These are phyloP conservation scores for Eupithecia dodoneata DNA, from an alignment of 2,888 invertebrate species.

Conservation along the genomic window DNA sequence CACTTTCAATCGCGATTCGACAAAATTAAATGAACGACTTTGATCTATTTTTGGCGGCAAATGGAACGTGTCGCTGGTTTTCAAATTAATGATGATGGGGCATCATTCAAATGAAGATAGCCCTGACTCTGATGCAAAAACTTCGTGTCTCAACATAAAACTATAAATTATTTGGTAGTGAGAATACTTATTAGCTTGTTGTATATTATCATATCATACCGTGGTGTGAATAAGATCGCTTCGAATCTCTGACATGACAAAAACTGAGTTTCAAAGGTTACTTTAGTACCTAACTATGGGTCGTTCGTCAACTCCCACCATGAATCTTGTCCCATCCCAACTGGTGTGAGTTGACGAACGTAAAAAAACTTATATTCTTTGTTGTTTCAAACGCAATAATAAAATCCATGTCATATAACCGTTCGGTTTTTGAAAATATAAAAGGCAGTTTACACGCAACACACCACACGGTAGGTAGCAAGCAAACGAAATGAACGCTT, in stretches of 20 bases:
- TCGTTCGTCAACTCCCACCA: no score
- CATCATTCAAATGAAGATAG: constrained; percentile 5
- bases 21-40: constrained; percentile 62
- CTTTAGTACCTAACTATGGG: no score
- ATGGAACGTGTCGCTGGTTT: constrained; percentile 64
- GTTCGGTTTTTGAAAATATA: background rate
- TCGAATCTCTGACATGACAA: background rate
- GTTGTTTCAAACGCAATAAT: no score
- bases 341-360: no score
- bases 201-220: background rate
- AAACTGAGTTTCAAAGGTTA: background rate
- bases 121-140: background rate
- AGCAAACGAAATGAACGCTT: background rate
- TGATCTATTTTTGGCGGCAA: constrained; percentile 76
- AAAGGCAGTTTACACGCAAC: background rate
- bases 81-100: constrained; percentile 68
- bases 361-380: no score
- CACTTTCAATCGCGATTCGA: constrained; percentile 62
- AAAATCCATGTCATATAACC: background rate
- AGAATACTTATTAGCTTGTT: background rate
- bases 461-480: background rate
- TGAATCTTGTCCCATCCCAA: no score
- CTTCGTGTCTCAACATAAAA: background rate
- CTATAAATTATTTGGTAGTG: background rate
- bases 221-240: background rate